Percentiles rank a stretch among this genome's conserved stretches.
Conservation (phyloP, 2,888 invertebrate genomes). For the Dasypogon diadema region DNA sequence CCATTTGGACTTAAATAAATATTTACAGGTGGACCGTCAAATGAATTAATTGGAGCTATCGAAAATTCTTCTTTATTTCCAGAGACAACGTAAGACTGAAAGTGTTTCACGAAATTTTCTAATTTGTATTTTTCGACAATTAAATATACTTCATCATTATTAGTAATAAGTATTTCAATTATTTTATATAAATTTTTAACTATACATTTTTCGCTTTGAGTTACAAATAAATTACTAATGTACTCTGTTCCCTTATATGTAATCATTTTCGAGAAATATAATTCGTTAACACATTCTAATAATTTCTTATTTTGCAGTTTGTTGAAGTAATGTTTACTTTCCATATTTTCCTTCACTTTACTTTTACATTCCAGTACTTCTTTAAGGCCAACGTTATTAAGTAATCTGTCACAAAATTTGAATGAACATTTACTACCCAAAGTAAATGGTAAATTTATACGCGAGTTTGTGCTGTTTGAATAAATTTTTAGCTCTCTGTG, state of each 20-base stretch:
- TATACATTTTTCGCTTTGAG: too few species aligned
- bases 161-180: neutral
- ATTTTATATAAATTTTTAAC: neutral
- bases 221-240: neutral
- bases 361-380: too few species aligned
- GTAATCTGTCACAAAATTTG: conserved; percentile 47
- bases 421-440: conserved; percentile 47
- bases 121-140: neutral
- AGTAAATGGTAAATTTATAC: conserved; percentile 51
- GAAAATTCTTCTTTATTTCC: neutral
- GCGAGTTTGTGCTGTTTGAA: conserved; percentile 30
- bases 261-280: neutral
- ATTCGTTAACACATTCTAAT: too few species aligned
- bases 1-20: neutral
- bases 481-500: conserved; percentile 51
- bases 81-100: neutral
- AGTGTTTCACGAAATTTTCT: neutral
- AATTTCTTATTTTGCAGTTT: neutral
- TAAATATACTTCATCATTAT: neutral
- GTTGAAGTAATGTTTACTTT: neutral
- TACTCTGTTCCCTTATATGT: neutral
- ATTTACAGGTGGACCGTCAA: neutral
- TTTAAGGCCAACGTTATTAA: neutral
- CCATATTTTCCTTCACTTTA: neutral
- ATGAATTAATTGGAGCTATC: neutral